phyloP scores from a whole-genome alignment of 2,888 invertebrate genomes.

The Blastobasis lacticolella region DNA sequence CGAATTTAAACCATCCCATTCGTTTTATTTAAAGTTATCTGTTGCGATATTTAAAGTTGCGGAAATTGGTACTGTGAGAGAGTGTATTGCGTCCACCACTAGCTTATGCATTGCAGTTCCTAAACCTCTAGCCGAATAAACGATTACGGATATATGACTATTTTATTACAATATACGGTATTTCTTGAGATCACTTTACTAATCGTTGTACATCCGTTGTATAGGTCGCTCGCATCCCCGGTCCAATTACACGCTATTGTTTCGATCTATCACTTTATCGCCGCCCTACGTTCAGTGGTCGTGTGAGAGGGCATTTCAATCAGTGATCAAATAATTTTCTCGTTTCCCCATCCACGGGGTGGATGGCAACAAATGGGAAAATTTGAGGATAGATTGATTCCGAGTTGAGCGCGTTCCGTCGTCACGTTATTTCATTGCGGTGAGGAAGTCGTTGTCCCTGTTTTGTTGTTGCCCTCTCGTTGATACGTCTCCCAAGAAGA shows the following conservation, averaged over 20 bases:
- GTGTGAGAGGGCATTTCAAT: constrained; percentile 21
- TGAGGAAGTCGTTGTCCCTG: constrained; percentile 24
- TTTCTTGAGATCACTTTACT: too few relatives aligned
- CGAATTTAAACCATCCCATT: too few relatives aligned
- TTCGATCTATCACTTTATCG: neutral
- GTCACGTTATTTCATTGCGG: constrained; percentile 31
- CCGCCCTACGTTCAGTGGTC: neutral
- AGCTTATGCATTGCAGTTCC: too few relatives aligned
- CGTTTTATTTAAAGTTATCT: too few relatives aligned
- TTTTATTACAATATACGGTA: too few relatives aligned
- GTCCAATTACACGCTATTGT: neutral
- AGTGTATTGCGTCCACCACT: too few relatives aligned
- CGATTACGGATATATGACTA: too few relatives aligned
- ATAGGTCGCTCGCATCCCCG: too few relatives aligned
- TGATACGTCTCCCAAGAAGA: constrained; percentile 21
- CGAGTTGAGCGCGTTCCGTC: constrained; percentile 29
- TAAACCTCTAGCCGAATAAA: too few relatives aligned
- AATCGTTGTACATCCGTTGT: too few relatives aligned
- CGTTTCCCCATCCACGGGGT: constrained; percentile 29
- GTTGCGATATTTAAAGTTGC: too few relatives aligned
- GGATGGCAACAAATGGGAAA: constrained; percentile 37
- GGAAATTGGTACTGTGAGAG: too few relatives aligned
- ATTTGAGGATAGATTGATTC: constrained; percentile 39
- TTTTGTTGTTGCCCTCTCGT: constrained; percentile 23
- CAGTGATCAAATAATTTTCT: constrained; percentile 38